Evolutionary conservation across 2,888 invertebrate genomes (phyloP).

Genomic region (Hyles lineata): DNA sequence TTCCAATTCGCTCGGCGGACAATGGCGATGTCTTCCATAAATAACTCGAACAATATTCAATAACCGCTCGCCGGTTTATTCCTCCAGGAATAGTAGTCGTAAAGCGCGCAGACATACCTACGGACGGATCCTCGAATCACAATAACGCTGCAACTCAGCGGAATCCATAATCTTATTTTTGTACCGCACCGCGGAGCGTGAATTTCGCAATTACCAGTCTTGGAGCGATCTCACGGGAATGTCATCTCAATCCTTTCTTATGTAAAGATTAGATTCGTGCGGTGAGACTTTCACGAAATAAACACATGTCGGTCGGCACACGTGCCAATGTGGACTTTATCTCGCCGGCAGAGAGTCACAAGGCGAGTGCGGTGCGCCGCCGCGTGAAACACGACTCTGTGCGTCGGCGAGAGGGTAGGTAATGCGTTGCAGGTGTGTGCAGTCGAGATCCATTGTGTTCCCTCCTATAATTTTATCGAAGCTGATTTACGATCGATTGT

Average conservation of each 20-base stretch:
- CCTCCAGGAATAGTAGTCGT: slow-evolving; percentile 83
- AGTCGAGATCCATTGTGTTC: slow-evolving; percentile 80
- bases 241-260: slow-evolving; percentile 55
- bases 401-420: slow-evolving; percentile 70
- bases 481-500: slow-evolving; percentile 85
- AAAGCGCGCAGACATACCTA: slow-evolving; percentile 82
- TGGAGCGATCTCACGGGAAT: slow-evolving; percentile 55
- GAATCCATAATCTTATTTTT: slow-evolving; percentile 86
- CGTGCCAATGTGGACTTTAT: slow-evolving; percentile 83
- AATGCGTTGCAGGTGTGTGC: slow-evolving; percentile 72
- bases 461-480: slow-evolving; percentile 85
- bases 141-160: slow-evolving; percentile 83
- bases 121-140: slow-evolving; percentile 85
- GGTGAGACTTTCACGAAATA: slow-evolving; percentile 74
- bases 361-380: slow-evolving; percentile 63
- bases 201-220: slow-evolving; percentile 83
- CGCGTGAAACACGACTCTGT: slow-evolving; percentile 76
- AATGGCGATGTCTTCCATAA: slow-evolving; percentile 80
- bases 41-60: slow-evolving; percentile 82
- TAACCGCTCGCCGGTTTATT: slow-evolving; percentile 77
- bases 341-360: slow-evolving; percentile 75
- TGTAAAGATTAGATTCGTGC: slow-evolving; percentile 64
- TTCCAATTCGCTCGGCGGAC: slow-evolving; percentile 62
- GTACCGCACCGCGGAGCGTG: slow-evolving; percentile 84
- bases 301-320: slow-evolving; percentile 80